These are phyloP conservation scores for Tetraodon nigroviridis DNA, from an alignment of 2,113 vertebrate genomes.

Conservation along the genomic window DNA sequence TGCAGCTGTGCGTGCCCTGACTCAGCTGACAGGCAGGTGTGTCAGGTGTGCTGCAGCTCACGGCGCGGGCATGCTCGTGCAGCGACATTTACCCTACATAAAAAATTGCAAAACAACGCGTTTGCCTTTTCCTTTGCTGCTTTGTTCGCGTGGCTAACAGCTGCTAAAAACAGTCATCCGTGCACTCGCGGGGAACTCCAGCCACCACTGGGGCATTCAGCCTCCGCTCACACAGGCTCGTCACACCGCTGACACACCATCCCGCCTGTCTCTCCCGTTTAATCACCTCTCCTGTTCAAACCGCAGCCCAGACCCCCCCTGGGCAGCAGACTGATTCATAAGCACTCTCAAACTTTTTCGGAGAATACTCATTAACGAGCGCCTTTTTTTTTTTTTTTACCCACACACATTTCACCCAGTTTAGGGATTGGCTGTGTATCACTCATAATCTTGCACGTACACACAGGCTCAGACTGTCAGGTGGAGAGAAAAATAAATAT, in stretches of 20 bases:
- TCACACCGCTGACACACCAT: slow-evolving; percentile 53
- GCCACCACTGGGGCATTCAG: slow-evolving; percentile 49
- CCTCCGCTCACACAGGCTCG: slow-evolving; percentile 43
- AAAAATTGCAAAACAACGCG: slow-evolving; percentile 37
- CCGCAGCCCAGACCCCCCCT: slow-evolving; percentile 54
- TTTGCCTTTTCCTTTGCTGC: slow-evolving; percentile 4
- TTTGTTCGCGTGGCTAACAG: slow-evolving; percentile 34
- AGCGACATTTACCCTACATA: slow-evolving; percentile 26
- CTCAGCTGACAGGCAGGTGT: slow-evolving; percentile 61
- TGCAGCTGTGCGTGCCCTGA: slow-evolving; percentile 37
- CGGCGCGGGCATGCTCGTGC: slow-evolving; percentile 46
- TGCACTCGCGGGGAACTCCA: slow-evolving; percentile 55
- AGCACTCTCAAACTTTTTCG: slow-evolving; percentile 39
- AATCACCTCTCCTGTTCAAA: slow-evolving; percentile 56
- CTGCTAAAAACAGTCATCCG: slow-evolving; percentile 58
- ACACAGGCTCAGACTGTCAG: slow-evolving; percentile 37
- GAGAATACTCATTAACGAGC: slow-evolving; percentile 45
- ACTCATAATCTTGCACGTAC: slow-evolving; percentile 41
- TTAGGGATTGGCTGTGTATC: slow-evolving; percentile 44
- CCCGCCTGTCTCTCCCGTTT: slow-evolving; percentile 39
- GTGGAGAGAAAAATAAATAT: slow-evolving; percentile 36
- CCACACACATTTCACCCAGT: slow-evolving; percentile 29
- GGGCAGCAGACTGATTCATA: slow-evolving; percentile 39
- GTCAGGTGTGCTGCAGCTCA: slow-evolving; percentile 40
- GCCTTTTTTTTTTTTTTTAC: slow-evolving; percentile 60